These are phyloP conservation scores for Nasonia vitripennis DNA, from an alignment of 1,140 invertebrate species.

Conservation along the genomic window DNA sequence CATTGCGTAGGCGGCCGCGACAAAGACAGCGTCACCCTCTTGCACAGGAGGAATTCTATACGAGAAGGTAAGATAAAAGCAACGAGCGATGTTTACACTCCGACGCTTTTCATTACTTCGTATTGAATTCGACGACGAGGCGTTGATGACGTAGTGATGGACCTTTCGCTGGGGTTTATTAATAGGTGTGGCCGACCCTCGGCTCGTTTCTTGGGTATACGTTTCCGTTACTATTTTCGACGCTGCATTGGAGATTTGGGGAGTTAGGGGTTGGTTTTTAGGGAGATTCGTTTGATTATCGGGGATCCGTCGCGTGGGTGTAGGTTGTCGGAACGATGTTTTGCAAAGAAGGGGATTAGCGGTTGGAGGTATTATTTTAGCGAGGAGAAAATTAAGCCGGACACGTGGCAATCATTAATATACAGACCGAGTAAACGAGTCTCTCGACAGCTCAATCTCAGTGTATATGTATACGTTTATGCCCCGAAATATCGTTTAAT, in stretches of 20 bases:
- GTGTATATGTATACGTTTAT: not conserved
- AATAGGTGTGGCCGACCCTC: not conserved
- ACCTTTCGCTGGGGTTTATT: not conserved
- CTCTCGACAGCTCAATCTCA: not conserved
- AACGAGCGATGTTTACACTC: no score
- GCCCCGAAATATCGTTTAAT: not conserved
- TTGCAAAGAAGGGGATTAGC: no score
- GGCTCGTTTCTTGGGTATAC: not conserved
- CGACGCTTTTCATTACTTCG: constrained; percentile 3
- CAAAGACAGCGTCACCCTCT: not conserved
- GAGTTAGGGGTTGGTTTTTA: no score
- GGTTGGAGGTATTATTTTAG: not conserved
- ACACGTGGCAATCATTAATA: not conserved
- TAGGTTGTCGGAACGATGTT: no score
- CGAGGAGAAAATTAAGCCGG: not conserved
- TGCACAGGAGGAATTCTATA: not conserved
- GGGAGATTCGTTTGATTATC: no score
- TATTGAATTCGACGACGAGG: not conserved
- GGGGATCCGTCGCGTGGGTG: no score
- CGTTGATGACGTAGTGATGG: no score
- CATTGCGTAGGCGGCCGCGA: not conserved
- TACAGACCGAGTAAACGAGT: not conserved
- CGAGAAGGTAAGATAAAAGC: not conserved
- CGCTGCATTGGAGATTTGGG: no score
- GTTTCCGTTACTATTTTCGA: not conserved